Evolutionary conservation across 2,888 invertebrate species (phyloP), one percentile per base, ranked within the genome.

Genomic region (Oxycera nigricornis): DNA sequence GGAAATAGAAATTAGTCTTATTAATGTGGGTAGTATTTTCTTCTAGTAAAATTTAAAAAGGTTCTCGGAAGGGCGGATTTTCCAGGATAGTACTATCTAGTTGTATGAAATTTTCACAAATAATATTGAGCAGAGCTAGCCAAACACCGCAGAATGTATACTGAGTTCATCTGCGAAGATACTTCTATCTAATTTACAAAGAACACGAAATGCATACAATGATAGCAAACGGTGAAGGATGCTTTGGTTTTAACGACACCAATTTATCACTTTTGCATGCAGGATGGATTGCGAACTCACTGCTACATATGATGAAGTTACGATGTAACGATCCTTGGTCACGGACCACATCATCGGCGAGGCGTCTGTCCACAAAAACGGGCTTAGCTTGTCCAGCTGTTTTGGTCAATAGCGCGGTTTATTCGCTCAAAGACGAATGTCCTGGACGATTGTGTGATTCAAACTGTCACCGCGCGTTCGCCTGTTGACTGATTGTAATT

Each of bases 301-400:
- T 30, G 28, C 39, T 52, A 6, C 22, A 11, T n/a, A 20, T 70
- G 70, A 70, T 70, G 70, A 31, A 70, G 65, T 65, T 55, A 14
- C 55, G 24, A 20, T 52, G 55, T 41, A 41, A 24, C 52, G 52
- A 35, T 70, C 20, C 55, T 46, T 31, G 55, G 31, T 30, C 28
- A 7, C 24, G 14, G 11, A 30, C 59, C 20, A 59, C 59, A 59
- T 59, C 24, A 59, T 65, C 35, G 65, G n/a, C 20, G 24, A 6
- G 22, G 3, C 62, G 61, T 39, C 28, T 68, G 41, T 59, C 73
- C 70, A 30, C 73, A 75, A 75, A 75, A 75, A 73, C 73, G 62
- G 70, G 28, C 41, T 75, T 35, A 75, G 73, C 68, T 61, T 59
- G 72, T 62, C 73, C 75, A 75, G 75, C 73, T 75, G 75, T 72